A percentile compares a stretch with the other conserved stretches of the same genome.
Conservation (phyloP, 2,113 vertebrate species). For the Addax nasomaculatus region DNA sequence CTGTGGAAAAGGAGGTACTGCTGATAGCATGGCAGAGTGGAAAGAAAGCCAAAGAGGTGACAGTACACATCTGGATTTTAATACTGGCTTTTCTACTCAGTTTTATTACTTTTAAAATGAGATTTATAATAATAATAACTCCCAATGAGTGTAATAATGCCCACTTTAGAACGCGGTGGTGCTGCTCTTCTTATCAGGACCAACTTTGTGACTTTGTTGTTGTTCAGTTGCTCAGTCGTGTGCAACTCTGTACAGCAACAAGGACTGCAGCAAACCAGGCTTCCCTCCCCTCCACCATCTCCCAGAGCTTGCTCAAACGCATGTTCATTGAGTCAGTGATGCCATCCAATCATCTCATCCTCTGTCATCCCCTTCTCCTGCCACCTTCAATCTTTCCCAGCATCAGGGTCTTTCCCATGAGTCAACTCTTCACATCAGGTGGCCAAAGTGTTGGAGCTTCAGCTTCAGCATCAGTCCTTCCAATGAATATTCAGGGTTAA, state of each 20-base stretch:
- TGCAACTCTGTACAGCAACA: not conserved
- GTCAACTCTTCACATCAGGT: not conserved
- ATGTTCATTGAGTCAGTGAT: not conserved
- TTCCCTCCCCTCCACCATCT: not conserved
- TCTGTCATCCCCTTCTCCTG: not conserved
- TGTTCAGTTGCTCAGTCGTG: rapidly evolving
- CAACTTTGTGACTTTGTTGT: not conserved
- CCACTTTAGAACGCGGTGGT: not conserved
- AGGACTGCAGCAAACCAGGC: not conserved
- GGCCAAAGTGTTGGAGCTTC: not conserved
- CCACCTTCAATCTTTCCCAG: not conserved
- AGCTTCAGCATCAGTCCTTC: not conserved
- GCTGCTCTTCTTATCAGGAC: not conserved
- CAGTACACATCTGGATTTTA: not conserved
- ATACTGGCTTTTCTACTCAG: not conserved
- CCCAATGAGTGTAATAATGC: not conserved
- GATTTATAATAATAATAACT: not conserved
- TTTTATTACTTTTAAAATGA: not conserved
- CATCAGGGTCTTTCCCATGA: not conserved
- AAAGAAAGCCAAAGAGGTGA: not conserved
- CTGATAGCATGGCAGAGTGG: not conserved
- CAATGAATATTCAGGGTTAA: not conserved
- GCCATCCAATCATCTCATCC: not conserved
- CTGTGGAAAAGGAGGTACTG: not conserved
- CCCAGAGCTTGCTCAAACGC: not conserved